phyloP scores from a whole-genome alignment of 1,140 invertebrate genomes.

The Drosophila kikkawai region DNA sequence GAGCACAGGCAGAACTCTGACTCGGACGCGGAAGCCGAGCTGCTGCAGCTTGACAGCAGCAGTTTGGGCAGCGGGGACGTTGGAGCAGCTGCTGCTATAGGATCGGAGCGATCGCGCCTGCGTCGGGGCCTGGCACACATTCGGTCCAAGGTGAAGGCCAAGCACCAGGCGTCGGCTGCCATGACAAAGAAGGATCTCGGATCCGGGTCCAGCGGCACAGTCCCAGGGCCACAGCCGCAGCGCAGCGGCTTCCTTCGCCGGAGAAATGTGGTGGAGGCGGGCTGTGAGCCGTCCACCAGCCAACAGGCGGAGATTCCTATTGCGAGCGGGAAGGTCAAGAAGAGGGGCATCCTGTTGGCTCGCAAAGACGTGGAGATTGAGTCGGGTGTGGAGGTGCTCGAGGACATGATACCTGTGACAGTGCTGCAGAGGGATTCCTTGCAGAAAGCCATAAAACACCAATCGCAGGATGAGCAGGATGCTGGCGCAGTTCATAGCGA shows the following conservation, averaged over 20 bases:
- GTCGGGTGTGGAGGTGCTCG: constrained; percentile 78
- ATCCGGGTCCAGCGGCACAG: not conserved
- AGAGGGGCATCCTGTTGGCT: constrained; percentile 66
- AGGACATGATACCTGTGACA: constrained; percentile 66
- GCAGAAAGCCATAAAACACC: too few relatives aligned
- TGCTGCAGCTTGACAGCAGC: constrained; percentile 57
- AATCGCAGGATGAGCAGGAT: constrained; percentile 11
- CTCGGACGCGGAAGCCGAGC: constrained; percentile 70
- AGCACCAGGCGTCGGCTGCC: constrained; percentile 55
- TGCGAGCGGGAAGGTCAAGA: constrained; percentile 53
- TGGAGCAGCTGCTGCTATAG: constrained; percentile 12
- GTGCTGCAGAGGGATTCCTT: not conserved
- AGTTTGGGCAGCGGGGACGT: constrained; percentile 55
- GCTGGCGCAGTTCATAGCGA: not conserved
- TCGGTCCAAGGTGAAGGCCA: constrained; percentile 80
- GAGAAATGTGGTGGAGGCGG: constrained; percentile 47
- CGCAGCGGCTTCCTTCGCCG: constrained; percentile 57
- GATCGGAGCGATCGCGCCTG: constrained; percentile 64
- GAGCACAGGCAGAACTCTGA: constrained; percentile 68
- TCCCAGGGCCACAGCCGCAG: not conserved
- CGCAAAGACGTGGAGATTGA: constrained; percentile 82
- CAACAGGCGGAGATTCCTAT: constrained; percentile 45
- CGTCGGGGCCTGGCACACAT: constrained; percentile 76
- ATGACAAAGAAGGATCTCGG: constrained; percentile 63
- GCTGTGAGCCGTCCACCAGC: constrained; percentile 44